Conservation (phyloP, 1,140 invertebrate genomes). For the Drosophila malerkotliana region DNA sequence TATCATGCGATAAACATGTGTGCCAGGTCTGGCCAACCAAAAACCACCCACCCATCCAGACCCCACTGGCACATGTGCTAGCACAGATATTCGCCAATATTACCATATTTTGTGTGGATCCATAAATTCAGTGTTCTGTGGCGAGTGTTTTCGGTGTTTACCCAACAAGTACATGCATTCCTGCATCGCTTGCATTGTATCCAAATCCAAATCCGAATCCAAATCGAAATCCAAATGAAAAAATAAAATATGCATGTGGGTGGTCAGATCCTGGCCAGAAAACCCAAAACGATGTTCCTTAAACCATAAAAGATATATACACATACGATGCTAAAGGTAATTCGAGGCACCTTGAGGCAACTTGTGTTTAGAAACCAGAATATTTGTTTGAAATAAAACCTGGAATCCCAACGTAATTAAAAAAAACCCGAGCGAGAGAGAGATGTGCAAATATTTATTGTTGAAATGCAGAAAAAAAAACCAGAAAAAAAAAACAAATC, state of each 20-base stretch:
- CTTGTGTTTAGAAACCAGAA: no score
- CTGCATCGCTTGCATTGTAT: constrained; percentile 23
- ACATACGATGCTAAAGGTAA: not conserved
- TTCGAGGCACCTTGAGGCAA: no score
- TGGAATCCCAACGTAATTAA: constrained; percentile 21
- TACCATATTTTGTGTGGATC: constrained; percentile 29
- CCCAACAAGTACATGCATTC: constrained; percentile 42
- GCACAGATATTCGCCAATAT: not conserved
- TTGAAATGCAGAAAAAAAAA: constrained; percentile 2
- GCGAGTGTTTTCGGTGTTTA: constrained; percentile 22
- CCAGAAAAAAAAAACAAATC: constrained; percentile 12
- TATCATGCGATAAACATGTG: constrained; percentile 43
- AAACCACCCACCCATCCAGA: not conserved
- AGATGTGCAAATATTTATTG: constrained; percentile 42
- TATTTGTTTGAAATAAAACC: constrained; percentile 1
- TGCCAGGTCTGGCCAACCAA: constrained; percentile 26
- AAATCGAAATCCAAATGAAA: constrained; percentile 2
- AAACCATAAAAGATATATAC: not conserved
- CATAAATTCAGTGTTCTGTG: constrained; percentile 30
- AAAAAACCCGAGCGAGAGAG: not conserved
- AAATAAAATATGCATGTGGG: constrained; percentile 23
- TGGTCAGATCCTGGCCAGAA: not conserved
- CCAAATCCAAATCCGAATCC: constrained; percentile 2
- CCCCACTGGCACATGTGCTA: no score
- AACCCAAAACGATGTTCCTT: not conserved